phyloP scores from a whole-genome alignment of 2,797 vertebrate species.

The Bothrops alternatus region DNA sequence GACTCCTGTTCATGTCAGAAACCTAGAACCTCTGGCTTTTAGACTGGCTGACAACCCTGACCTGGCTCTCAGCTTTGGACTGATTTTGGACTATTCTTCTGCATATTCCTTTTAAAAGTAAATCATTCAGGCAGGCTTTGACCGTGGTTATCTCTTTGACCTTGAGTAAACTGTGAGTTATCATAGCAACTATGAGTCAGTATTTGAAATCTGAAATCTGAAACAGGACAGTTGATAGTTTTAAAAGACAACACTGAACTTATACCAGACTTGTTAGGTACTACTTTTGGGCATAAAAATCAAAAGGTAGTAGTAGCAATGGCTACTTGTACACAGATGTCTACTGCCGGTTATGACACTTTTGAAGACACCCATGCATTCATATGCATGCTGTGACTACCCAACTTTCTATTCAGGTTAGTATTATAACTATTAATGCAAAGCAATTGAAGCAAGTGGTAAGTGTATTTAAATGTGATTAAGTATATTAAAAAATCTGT shows the following conservation, averaged over 20 bases:
- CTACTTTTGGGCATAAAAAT: neutral
- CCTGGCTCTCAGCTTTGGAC: neutral
- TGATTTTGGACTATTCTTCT: neutral
- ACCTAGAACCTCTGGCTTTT: neutral
- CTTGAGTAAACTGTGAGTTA: neutral
- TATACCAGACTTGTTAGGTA: neutral
- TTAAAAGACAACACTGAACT: neutral
- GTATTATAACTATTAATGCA: neutral
- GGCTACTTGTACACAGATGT: neutral
- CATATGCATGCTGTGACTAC: neutral
- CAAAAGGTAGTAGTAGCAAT: neutral
- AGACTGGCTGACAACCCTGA: neutral
- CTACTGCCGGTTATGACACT: neutral
- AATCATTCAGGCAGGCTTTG: neutral
- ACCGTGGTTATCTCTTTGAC: neutral
- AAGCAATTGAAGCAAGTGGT: neutral
- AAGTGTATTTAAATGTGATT: neutral
- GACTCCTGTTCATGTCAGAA: neutral
- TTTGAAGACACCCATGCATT: neutral
- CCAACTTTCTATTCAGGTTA: neutral
- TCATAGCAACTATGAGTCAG: neutral
- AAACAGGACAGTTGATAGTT: neutral
- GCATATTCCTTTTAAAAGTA: neutral
- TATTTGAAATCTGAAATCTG: neutral
- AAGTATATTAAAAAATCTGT: neutral